Evolutionary conservation across 2,113 vertebrate genomes (phyloP).

Genomic region (Columbina picui): DNA sequence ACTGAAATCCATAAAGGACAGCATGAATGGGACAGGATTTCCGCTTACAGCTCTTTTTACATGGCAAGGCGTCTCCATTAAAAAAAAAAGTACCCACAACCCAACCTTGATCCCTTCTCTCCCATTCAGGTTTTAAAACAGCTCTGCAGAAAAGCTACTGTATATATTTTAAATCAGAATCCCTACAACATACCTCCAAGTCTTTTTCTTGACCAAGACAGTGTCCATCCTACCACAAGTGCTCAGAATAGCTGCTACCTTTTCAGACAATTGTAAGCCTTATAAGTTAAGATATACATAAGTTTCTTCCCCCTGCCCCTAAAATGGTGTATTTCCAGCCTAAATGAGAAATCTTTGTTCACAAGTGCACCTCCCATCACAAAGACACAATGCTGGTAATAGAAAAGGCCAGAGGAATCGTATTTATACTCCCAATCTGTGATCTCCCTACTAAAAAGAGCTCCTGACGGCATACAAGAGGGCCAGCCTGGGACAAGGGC

Average conservation of each 20-base stretch:
- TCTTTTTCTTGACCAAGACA: background rate
- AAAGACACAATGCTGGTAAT: background rate
- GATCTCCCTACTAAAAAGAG: background rate
- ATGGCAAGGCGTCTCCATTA: background rate
- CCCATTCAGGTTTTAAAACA: background rate
- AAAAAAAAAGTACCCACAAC: background rate
- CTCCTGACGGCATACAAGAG: too few species aligned
- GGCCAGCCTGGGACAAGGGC: background rate
- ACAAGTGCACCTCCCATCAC: background rate
- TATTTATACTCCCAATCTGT: background rate
- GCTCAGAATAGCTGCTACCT: background rate
- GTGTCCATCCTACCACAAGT: background rate
- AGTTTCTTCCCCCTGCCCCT: background rate
- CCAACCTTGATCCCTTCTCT: background rate
- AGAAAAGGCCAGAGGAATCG: background rate
- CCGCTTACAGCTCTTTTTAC: slow-evolving; percentile 37
- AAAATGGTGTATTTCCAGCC: background rate
- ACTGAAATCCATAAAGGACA: slow-evolving; percentile 57
- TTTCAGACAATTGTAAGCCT: background rate
- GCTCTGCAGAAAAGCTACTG: background rate
- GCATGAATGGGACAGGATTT: slow-evolving; percentile 68
- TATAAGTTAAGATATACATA: too few species aligned
- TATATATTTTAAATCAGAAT: background rate
- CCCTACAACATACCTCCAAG: background rate
- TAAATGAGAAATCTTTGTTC: background rate